A percentile compares a stretch with the other conserved stretches of the same genome.
These are phyloP conservation scores for Eugnorisma glareosa DNA, from an alignment of 2,888 invertebrate genomes.

Conservation along the genomic window DNA sequence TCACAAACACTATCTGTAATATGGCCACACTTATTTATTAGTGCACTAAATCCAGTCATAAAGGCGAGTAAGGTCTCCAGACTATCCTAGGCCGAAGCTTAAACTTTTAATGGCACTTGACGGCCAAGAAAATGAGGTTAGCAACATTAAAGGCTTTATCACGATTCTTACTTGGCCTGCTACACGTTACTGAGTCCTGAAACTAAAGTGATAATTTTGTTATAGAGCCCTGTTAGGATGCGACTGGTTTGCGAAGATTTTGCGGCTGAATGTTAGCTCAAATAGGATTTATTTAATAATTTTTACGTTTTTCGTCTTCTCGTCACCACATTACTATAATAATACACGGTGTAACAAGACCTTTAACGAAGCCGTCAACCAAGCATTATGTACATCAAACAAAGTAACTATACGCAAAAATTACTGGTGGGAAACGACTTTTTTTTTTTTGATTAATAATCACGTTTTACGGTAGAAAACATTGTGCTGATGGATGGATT, in stretches of 20 bases:
- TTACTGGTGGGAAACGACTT: too few relatives aligned
- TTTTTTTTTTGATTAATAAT: too few relatives aligned
- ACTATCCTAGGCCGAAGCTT: conserved; percentile 74
- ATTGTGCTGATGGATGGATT: too few relatives aligned
- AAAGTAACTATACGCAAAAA: too few relatives aligned
- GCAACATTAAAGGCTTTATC: conserved; percentile 80
- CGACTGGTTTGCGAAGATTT: conserved; percentile 7
- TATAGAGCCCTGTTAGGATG: conserved; percentile 34
- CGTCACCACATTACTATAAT: not conserved
- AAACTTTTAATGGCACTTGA: conserved; percentile 85
- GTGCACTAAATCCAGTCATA: conserved; percentile 74
- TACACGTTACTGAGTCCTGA: conserved; percentile 43
- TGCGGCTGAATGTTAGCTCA: not conserved
- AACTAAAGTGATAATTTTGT: conserved; percentile 61
- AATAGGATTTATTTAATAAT: not conserved
- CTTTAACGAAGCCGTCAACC: too few relatives aligned
- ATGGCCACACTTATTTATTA: conserved; percentile 72
- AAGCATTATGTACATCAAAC: too few relatives aligned
- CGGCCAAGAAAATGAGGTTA: conserved; percentile 80
- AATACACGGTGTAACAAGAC: too few relatives aligned
- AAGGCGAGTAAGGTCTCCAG: conserved; percentile 67
- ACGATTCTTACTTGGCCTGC: conserved; percentile 72
- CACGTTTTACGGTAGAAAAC: too few relatives aligned
- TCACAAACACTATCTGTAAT: conserved; percentile 67
- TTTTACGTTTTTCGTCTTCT: not conserved